Evolutionary conservation across 2,113 vertebrate genomes (phyloP).

Genomic region (Dendrocopos noguchii): DNA sequence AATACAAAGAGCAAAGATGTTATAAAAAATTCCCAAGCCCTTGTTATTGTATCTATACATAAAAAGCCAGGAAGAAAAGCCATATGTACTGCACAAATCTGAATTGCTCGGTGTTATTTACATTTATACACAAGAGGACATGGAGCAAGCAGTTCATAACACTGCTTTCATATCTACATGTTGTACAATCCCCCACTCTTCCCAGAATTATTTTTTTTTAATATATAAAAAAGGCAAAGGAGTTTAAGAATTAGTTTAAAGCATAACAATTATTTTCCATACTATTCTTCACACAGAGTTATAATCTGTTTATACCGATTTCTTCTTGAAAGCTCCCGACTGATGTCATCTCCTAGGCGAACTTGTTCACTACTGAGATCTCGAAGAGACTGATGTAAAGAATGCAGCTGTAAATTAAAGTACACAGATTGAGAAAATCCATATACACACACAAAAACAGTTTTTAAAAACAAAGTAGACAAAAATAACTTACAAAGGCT

Average conservation of each 20-base stretch:
- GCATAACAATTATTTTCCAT: background rate
- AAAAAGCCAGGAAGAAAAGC: background rate
- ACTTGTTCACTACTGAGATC: slow-evolving; percentile 89
- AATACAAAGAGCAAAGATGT: background rate
- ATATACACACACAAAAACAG: accelerated
- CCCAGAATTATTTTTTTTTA: background rate
- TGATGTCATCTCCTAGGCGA: slow-evolving; percentile 87
- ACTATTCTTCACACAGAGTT: background rate
- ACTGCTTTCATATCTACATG: background rate
- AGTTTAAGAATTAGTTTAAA: background rate
- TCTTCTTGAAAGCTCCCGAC: slow-evolving; percentile 86
- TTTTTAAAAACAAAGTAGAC: background rate
- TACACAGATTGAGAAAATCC: background rate
- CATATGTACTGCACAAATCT: background rate
- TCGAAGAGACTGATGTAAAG: slow-evolving; percentile 88
- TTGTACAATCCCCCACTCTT: background rate
- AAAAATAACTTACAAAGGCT: background rate
- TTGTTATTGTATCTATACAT: background rate
- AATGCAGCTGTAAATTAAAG: slow-evolving; percentile 81
- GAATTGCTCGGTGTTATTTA: background rate
- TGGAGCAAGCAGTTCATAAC: background rate
- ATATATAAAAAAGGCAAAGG: background rate
- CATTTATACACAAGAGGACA: background rate
- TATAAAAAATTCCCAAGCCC: background rate
- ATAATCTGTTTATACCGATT: slow-evolving; percentile 80